Evolutionary conservation across 2,888 invertebrate genomes (phyloP).

Genomic region (Caenorhabditis auriculariae): DNA sequence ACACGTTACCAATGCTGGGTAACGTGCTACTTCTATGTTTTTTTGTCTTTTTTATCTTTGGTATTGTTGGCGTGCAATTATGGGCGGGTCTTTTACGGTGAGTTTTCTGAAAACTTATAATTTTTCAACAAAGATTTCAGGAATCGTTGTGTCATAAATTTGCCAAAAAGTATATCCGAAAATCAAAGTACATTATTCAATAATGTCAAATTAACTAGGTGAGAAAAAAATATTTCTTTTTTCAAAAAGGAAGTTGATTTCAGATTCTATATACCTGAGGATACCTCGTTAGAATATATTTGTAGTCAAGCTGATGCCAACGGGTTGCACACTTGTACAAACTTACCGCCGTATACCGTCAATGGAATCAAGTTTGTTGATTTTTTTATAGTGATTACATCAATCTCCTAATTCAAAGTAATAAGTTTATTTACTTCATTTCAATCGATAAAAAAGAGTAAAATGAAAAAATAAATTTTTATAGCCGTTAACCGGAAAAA

Average conservation of each 20-base stretch:
- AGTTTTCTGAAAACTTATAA: conserved; percentile 69
- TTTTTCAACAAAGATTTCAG: conserved; percentile 21
- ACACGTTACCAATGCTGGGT: conserved; percentile 98
- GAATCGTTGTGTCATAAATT: conserved; percentile 61
- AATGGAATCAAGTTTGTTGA: conserved; percentile 67
- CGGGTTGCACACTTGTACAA: conserved; percentile 87
- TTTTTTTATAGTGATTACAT: background rate
- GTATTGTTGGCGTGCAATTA: conserved; percentile 97
- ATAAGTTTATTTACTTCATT: too few relatives aligned
- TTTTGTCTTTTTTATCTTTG: conserved; percentile 99
- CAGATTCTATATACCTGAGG: conserved; percentile 63
- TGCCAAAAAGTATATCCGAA: conserved; percentile 47
- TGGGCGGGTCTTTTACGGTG: conserved; percentile 97
- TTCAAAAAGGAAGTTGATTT: too few relatives aligned
- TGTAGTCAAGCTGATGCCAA: conserved; percentile 86
- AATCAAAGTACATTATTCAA: conserved; percentile 45
- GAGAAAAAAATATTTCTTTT: background rate
- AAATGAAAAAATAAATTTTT: too few relatives aligned
- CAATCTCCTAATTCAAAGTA: too few relatives aligned
- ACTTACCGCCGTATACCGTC: conserved; percentile 78
- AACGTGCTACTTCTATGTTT: conserved; percentile 94
- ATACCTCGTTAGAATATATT: conserved; percentile 82
- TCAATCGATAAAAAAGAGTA: too few relatives aligned
- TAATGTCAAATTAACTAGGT: conserved; percentile 55
- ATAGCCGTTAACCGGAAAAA: background rate